Conservation (phyloP, 2,113 vertebrate genomes). For the Capreolus pygargus region DNA sequence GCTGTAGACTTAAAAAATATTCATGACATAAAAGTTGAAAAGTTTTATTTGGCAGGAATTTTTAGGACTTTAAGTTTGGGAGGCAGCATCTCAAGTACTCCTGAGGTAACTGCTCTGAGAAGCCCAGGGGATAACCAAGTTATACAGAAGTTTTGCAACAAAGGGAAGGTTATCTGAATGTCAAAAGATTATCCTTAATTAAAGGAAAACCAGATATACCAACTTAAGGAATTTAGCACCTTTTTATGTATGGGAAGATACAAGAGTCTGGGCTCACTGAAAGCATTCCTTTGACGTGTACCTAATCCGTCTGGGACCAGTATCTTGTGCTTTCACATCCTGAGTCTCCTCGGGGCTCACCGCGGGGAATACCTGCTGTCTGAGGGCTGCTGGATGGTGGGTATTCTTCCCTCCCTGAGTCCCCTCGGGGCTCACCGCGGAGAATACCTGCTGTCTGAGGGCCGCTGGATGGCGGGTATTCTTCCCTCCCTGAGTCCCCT, state of each 20-base stretch:
- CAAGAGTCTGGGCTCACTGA: neutral
- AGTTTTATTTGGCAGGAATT: neutral
- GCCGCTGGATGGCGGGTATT: neutral
- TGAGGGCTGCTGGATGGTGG: fast-evolving
- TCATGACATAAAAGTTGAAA: neutral
- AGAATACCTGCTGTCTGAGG: too few species aligned
- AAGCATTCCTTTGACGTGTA: neutral
- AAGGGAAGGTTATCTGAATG: neutral
- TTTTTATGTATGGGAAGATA: neutral
- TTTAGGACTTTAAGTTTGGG: neutral
- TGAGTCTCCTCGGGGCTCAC: neutral
- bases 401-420: too few species aligned
- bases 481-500: neutral
- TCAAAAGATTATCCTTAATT: fast-evolving
- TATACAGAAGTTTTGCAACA: neutral
- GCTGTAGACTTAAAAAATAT: neutral
- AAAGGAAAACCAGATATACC: neutral
- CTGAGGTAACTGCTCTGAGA: neutral
- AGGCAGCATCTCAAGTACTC: neutral
- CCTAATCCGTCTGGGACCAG: neutral
- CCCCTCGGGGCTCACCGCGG: too few species aligned
- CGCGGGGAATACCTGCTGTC: fast-evolving
- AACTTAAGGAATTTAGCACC: neutral
- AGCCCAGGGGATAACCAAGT: neutral
- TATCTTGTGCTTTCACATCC: neutral